Base-by-base conservation (phyloP, 2,888 invertebrate species). In the Acleris sparsana region DNA sequence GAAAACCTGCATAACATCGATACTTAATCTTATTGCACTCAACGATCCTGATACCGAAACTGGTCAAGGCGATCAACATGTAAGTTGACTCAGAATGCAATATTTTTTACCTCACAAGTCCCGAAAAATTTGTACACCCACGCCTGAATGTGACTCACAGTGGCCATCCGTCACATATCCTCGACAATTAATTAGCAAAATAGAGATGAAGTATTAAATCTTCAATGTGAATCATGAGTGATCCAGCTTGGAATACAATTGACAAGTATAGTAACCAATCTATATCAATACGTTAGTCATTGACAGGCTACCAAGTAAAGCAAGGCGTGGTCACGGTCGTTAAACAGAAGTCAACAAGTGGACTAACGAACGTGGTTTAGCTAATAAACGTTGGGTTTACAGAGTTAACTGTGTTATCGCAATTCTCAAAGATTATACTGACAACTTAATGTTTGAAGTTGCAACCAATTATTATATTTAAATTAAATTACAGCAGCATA, bases 21-120 rank as follows among this genome's bases (percentile, higher is more conserved):
- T 61, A n/a, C n/a, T n/a, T n/a, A 44, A 65, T 61, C 55, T 46
- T 56, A 55, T 44, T 65, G 65, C 64, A 16, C 18, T 59, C 29
- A 18, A 22, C 22, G 52, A 56, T 22, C 20, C 57, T 17, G 58
- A 53, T 67, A 67, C 68, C 67, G 63, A 69, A 56, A 53, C 44
- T 60, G 61, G 57, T 62, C 78, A 80, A 80, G 77, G 77, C 68
- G 62, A 68, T 58, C 70, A 29, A 70, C 75, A 70, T 79, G 78
- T 75, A 70, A 43, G 71, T 69, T 78, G 78, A 76, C 66, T 77
- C 76, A 77, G 63, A 68, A 55, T 71, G 70, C 71, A 70, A 55
- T 70, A 63, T 65, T 69, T 69, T 69, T 53, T 49, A 33, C 46
- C 51, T 48, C 43, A 44, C 16, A 56, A 51, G 33, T 48, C 33